Evolutionary conservation across 2,797 vertebrate genomes (phyloP), one percentile per base, ranked within the genome.

Genomic region (Sardinella longiceps): DNA sequence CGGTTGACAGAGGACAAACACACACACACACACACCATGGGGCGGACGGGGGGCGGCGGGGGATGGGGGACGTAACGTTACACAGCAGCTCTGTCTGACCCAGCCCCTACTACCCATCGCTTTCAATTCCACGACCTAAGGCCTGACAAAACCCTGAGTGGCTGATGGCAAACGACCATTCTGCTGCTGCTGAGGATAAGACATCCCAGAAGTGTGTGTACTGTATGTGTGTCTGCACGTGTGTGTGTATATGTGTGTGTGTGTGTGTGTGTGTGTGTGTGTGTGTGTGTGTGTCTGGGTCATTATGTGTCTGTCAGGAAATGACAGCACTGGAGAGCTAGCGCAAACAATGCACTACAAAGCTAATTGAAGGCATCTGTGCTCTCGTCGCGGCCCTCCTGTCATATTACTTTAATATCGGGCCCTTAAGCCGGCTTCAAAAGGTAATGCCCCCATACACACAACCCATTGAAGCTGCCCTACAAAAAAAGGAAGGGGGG

Each of bases 311-410:
- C 66, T 74, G 66, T 74, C 66, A 20, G 66, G 30, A 37, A 74
- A 74, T 74, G 33, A 74, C 15, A 14, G 66, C 1, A 74, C 33
- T 74, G 14, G 37, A 37, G 66, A 15, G 20, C 12, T 14, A 74
- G 66, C 15, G 66, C 20, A 74, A 37, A 74, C 66, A 39, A 74
- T 37, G 15, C 30, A 74, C 66, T 74, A 37, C 66, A 74, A 66
- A 66, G 60, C 60, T 66, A 30, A 66, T 66, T 66, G 60, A 30
- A 66, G 66, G 66, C 66, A 74, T 74, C 66, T 74, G 66, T 18
- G 33, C 15, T 74, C 1, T 63, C 66, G 37, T 74, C 5, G 30
- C 18, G 30, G 33, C 33, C 37, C 12, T 15, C 30, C 66, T 39
- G 66, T 39, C 66, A 74, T 37, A 23, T 56, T 56, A n/a, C 53